Evolutionary conservation across 2,888 invertebrate genomes (phyloP).

Genomic region (Lottia scabra): DNA sequence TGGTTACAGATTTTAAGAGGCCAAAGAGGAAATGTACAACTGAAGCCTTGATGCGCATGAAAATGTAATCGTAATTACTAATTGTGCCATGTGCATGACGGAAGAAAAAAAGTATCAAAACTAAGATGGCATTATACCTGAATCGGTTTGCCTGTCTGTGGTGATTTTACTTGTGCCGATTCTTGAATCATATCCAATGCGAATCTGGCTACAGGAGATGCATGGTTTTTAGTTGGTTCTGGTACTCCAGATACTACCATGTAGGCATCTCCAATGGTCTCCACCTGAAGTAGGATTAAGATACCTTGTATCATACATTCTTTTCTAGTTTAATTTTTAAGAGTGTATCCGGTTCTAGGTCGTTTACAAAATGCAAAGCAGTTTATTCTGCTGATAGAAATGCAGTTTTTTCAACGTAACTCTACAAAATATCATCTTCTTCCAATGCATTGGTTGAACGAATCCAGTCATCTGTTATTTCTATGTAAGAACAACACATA

Average conservation of each 20-base stretch:
- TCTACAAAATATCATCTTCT: too few relatives aligned
- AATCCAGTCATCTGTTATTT: too few relatives aligned
- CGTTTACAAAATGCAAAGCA: too few relatives aligned
- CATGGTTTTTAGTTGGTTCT: constrained; percentile 43
- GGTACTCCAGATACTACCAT: constrained; percentile 58
- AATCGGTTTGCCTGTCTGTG: constrained; percentile 47
- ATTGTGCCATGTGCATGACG: too few relatives aligned
- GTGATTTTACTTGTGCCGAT: constrained; percentile 47
- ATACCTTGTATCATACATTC: neutral
- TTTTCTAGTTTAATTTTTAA: neutral
- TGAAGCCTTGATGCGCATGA: too few relatives aligned
- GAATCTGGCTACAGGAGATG: constrained; percentile 55
- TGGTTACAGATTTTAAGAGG: neutral
- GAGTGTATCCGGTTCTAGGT: neutral
- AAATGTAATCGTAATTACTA: too few relatives aligned
- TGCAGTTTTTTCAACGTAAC: too few relatives aligned
- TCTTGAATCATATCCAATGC: constrained; percentile 56
- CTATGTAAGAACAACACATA: too few relatives aligned
- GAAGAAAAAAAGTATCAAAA: neutral
- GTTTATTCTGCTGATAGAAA: too few relatives aligned
- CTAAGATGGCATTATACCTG: constrained; percentile 33
- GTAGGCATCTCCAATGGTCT: constrained; percentile 61
- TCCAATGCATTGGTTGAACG: too few relatives aligned
- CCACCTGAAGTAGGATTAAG: constrained; percentile 39
- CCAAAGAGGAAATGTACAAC: too few relatives aligned